Evolutionary conservation across 2,888 invertebrate species (phyloP).

Genomic region (Hypena proboscidalis): DNA sequence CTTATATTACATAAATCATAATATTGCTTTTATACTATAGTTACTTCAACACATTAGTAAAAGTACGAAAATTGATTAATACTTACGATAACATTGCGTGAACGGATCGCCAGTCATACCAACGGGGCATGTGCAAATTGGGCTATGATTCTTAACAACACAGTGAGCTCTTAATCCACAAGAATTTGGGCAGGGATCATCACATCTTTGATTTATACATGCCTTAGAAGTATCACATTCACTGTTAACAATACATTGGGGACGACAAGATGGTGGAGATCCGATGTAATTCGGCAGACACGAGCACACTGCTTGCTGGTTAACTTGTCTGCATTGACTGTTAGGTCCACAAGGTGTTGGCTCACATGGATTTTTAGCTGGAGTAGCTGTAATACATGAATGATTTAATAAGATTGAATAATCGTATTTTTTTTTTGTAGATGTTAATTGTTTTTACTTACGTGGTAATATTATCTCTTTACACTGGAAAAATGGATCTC

Average conservation of each 20-base stretch:
- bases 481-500: constrained; percentile 93
- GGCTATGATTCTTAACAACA: constrained; percentile 93
- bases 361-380: constrained; percentile 88
- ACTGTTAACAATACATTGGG: constrained; percentile 94
- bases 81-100: constrained; percentile 90
- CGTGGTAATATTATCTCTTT: constrained; percentile 80
- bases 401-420: not conserved
- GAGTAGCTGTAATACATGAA: constrained; percentile 67
- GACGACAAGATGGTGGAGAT: constrained; percentile 92
- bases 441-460: constrained; percentile 43
- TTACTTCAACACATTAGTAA: too few species aligned
- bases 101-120: constrained; percentile 96
- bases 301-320: constrained; percentile 93
- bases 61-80: constrained; percentile 8
- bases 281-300: constrained; percentile 92
- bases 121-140: constrained; percentile 93
- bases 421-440: not conserved
- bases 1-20: not conserved
- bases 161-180: constrained; percentile 95
- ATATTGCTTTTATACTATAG: too few species aligned
- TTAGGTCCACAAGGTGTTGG: constrained; percentile 95
- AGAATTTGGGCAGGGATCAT: constrained; percentile 94
- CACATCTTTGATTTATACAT: constrained; percentile 94
- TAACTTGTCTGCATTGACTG: constrained; percentile 92
- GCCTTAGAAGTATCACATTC: constrained; percentile 93